These are phyloP conservation scores for Pseudotriccus pelzelni DNA, from an alignment of 2,797 vertebrate genomes.

Conservation along the genomic window DNA sequence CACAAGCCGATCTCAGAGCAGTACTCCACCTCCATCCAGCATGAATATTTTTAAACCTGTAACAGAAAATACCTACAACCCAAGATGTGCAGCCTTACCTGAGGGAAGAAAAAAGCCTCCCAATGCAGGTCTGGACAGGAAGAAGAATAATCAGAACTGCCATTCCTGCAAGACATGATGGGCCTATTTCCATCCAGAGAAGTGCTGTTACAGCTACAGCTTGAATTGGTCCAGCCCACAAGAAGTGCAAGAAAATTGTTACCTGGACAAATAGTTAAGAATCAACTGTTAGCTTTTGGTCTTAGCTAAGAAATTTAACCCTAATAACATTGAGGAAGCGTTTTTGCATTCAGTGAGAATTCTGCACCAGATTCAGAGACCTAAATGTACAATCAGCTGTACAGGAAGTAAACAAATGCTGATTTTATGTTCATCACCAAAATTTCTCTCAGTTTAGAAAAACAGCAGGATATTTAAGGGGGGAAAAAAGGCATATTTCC, in stretches of 20 bases:
- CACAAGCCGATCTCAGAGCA: neutral
- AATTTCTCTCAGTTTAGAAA: neutral
- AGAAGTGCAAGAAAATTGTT: conserved; percentile 91
- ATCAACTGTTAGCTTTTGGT: neutral
- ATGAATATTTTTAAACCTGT: neutral
- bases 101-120: conserved; percentile 87
- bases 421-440: neutral
- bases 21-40: neutral
- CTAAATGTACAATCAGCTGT: fast-evolving
- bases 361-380: neutral
- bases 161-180: conserved; percentile 91
- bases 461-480: neutral
- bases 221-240: conserved; percentile 93
- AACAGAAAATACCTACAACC: neutral
- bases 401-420: neutral
- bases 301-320: neutral
- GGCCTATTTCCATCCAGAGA: conserved; percentile 91
- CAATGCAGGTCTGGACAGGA: conserved; percentile 87
- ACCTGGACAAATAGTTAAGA: conserved; percentile 77
- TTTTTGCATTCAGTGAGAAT: neutral
- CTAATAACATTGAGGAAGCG: neutral
- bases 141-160: conserved; percentile 88
- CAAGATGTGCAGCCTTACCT: conserved; percentile 76
- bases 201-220: conserved; percentile 84
- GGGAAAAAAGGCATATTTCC: neutral